Base-by-base conservation (phyloP, 2,797 vertebrate genomes). In the Pelodytes ibericus region DNA sequence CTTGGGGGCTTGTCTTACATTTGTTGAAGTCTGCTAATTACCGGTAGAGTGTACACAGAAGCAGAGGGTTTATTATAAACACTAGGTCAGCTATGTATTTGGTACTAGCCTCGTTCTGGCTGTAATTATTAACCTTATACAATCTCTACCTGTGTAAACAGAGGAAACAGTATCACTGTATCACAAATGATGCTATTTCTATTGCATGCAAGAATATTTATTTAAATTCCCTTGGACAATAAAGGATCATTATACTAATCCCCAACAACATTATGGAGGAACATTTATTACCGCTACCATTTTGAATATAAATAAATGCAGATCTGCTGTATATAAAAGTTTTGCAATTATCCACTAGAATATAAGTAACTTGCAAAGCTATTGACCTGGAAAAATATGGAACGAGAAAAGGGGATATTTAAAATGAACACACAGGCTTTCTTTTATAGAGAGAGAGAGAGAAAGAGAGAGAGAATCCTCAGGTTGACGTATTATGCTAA, bases 401-500 rank as follows among this genome's bases (percentile, higher is more conserved):
- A 22, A 44, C 64, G 61, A 60, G 71, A 72, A 74, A 73, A 65
- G 20, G 4, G 80, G 56, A 79, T 71, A 36, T 77, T 72, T 78
- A 65, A 29, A 80, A 71, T 61, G 75, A 84, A 71, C 62, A 4
- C 60, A 62, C 22, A 72, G 60, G 64, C 4, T 63, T n/a, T n/a
- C n/a, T n/a, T 65, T 63, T 68, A 11, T 22, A 16, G 27, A 36
- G 10, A 4, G 4, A 36, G 10, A 36, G 10, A 36, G 10, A 36
- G 10, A 36, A 36, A 60, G 15, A 60, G 30, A 8, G 13, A 7
- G 47, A 83, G 80, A 81, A 72, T 49, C 64, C 13, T 36, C 58
- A 36, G 56, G 79, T 85, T 84, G 82, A 78, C 62, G 11, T 51
- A 82, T 82, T 11, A 69, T 81, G 71, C 33, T 75, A 86, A 83